These are phyloP conservation scores for Phocides pigmalion DNA, from an alignment of 1,140 invertebrate species.

Conservation along the genomic window DNA sequence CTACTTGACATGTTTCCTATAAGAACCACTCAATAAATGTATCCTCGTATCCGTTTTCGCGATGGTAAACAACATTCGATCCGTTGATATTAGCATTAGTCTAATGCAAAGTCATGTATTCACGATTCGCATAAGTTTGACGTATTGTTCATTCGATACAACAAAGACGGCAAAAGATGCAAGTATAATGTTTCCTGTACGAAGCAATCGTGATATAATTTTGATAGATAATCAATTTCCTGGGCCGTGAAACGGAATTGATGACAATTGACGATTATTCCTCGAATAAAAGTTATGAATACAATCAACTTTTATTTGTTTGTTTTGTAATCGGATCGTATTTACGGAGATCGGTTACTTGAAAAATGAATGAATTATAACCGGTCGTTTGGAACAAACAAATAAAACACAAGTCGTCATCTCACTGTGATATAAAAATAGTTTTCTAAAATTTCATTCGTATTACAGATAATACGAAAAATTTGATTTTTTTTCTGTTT, in stretches of 20 bases:
- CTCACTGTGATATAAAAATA: no score
- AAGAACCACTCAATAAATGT: background rate
- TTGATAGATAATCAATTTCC: conserved; percentile 29
- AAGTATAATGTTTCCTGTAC: conserved; percentile 21
- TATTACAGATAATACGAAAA: no score
- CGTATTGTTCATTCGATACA: conserved; percentile 21
- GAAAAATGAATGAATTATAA: no score
- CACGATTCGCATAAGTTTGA: conserved; percentile 8
- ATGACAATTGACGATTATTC: conserved; percentile 13
- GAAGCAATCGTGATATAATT: conserved; percentile 21
- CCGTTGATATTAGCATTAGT: background rate
- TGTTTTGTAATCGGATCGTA: background rate
- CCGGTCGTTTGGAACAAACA: no score
- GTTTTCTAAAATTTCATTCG: no score
- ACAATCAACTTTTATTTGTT: background rate
- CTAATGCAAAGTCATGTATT: conserved; percentile 9
- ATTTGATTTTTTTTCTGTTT: no score
- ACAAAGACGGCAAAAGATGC: conserved; percentile 8
- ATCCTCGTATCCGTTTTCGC: background rate
- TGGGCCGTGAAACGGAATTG: conserved; percentile 11
- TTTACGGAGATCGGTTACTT: no score
- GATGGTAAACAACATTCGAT: background rate
- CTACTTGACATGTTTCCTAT: background rate
- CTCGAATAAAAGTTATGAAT: background rate
- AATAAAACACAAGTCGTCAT: no score